phyloP scores from a whole-genome alignment of 2,113 vertebrate genomes.

The Trichechus manatus region DNA sequence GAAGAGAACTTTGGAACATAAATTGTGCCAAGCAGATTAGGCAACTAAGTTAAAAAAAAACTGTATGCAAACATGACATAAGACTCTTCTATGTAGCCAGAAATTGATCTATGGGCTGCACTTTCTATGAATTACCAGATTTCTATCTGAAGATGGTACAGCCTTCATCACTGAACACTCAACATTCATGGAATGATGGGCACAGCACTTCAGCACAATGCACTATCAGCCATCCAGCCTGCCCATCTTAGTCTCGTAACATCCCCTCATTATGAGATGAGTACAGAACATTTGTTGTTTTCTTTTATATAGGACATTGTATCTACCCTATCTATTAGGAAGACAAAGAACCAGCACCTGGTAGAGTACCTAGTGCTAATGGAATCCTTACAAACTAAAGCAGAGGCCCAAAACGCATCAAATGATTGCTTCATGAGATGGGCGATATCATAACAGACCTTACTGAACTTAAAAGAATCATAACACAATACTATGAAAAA shows the following conservation, averaged over 20 bases:
- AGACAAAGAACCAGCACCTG: slow-evolving; percentile 62
- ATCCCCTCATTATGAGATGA: slow-evolving; percentile 34
- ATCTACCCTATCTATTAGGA: slow-evolving; percentile 45
- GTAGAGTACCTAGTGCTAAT: slow-evolving; percentile 55
- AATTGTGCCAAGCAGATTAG: slow-evolving; percentile 39
- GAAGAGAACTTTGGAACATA: slow-evolving; percentile 32
- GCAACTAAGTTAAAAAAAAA: not conserved
- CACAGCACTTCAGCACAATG: slow-evolving; percentile 51
- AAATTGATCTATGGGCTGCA: slow-evolving; percentile 33
- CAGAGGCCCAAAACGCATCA: slow-evolving; percentile 41
- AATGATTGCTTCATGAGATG: slow-evolving; percentile 40
- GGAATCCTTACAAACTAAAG: slow-evolving; percentile 51
- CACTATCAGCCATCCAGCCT: slow-evolving; percentile 34
- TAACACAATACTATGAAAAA: no score
- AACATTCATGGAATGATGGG: slow-evolving; percentile 17
- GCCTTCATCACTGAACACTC: slow-evolving; percentile 53
- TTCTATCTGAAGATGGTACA: slow-evolving; percentile 18
- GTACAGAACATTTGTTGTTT: not conserved
- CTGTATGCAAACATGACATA: not conserved
- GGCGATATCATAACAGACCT: no score
- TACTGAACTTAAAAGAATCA: no score
- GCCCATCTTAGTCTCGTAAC: slow-evolving; percentile 46
- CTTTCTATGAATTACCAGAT: not conserved
- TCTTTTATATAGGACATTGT: not conserved
- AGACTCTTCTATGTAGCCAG: slow-evolving; percentile 54